phyloP scores from a whole-genome alignment of 1,140 invertebrate genomes.

The Macrobrachium nipponense region DNA sequence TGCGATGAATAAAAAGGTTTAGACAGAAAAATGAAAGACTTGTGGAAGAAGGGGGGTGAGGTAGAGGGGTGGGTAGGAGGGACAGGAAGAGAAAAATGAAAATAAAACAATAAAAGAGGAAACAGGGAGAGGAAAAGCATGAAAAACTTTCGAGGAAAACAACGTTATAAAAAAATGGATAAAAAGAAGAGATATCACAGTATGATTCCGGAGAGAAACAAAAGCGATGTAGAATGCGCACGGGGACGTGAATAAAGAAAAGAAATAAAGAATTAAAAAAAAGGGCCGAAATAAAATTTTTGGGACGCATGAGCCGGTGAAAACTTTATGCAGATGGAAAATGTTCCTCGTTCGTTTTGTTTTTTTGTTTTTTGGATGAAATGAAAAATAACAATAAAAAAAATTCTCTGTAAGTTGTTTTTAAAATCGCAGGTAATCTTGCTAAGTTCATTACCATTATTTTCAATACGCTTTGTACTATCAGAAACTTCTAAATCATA shows the following conservation, averaged over 20 bases:
- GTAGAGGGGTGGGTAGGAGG: background rate
- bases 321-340: background rate
- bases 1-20: background rate
- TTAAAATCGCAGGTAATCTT: background rate
- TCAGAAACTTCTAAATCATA: no score
- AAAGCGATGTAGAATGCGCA: background rate
- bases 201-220: background rate
- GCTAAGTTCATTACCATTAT: no score
- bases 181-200: background rate
- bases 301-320: background rate
- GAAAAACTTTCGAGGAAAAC: background rate
- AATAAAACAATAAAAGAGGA: background rate
- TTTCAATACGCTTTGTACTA: no score
- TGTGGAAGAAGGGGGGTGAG: background rate
- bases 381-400: background rate
- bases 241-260: background rate
- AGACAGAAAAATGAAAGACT: background rate
- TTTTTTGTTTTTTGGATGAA: background rate
- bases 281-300: background rate
- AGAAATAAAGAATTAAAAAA: background rate
- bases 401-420: no score
- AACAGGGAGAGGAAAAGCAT: background rate
- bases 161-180: background rate
- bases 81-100: background rate
- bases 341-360: no score